Evolutionary conservation across 2,113 vertebrate genomes (phyloP).

Genomic region (Rhea pennata): DNA sequence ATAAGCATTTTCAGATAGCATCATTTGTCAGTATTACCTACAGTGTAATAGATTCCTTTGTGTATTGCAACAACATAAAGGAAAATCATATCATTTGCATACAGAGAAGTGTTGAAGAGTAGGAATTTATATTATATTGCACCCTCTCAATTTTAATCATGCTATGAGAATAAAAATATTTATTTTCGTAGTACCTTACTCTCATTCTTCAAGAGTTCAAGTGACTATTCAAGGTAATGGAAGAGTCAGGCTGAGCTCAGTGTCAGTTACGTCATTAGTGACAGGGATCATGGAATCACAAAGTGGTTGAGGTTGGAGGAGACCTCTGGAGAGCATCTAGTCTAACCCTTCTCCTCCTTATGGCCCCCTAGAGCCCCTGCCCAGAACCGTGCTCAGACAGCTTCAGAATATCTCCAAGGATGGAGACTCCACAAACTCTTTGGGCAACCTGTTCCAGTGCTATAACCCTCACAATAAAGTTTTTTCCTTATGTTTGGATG

Average conservation of each 20-base stretch:
- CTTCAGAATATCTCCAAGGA: too few species aligned
- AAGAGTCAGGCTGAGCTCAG: not conserved
- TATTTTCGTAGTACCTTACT: not conserved
- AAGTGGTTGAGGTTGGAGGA: too few species aligned
- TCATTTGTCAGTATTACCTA: not conserved
- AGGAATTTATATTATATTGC: not conserved
- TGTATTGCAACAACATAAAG: not conserved
- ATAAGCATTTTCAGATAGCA: not conserved
- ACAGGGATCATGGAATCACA: too few species aligned
- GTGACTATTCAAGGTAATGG: not conserved
- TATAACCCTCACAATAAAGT: too few species aligned
- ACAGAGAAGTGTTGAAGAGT: not conserved
- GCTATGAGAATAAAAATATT: not conserved
- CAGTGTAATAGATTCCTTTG: not conserved
- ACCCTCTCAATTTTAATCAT: not conserved
- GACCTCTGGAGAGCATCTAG: too few species aligned
- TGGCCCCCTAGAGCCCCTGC: too few species aligned
- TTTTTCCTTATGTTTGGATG: too few species aligned
- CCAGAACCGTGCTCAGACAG: too few species aligned
- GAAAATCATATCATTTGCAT: not conserved
- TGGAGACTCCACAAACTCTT: too few species aligned
- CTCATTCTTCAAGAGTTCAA: not conserved
- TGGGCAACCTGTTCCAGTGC: too few species aligned
- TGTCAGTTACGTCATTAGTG: not conserved
- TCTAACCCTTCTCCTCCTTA: too few species aligned